Base-by-base conservation (phyloP, 2,113 vertebrate species). In the Cottus gobio region DNA sequence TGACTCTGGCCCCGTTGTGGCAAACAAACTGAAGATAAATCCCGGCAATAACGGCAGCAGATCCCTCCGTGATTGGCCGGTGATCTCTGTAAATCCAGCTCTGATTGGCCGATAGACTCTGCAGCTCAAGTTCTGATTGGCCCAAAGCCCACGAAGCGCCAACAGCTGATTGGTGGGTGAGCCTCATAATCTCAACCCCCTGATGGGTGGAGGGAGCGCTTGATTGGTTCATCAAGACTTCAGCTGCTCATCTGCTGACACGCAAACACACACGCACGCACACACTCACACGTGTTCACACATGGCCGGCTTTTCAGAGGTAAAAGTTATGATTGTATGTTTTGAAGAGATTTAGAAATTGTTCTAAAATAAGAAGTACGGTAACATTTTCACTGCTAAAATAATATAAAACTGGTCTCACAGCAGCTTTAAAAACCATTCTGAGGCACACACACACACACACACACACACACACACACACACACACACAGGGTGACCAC, bases 41-140 rank as follows among this genome's bases (percentile, higher is more conserved):
- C 39, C 30, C 5, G 0, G 46, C 66, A 70, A 34, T 63, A 54
- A 58, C 42, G 63, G 61, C 34, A 57, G 24, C 34, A 39, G 61
- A 77, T 79, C 66, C 56, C 28, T n/a, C 69, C 28, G 62, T 82
- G 82, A 90, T 82, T 89, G 85, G 69, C 26, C 62, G 3, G 48
- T 69, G 48, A 64, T 78, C 69, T 58, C 60, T 20, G 26, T 75
- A 84, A 85, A 87, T 88, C 87, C 64, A 30, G 31, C 67, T 66
- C 1, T 87, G 80, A 90, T 87, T 81, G 70, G 56, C 78, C 75
- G 24, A 42, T 83, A 81, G 77, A 62, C 37, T 37, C 31, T 2
- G 48, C 71, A 71, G 48, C 30, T 68, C 2, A 42, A 15, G 30
- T 20, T 1, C 2, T 80, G 75, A 85, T 85, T 77, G 86, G 77